Evolutionary conservation across 1,140 invertebrate genomes (phyloP), one percentile per base, ranked within the genome.

Genomic region (Oryctes rhinoceros): DNA sequence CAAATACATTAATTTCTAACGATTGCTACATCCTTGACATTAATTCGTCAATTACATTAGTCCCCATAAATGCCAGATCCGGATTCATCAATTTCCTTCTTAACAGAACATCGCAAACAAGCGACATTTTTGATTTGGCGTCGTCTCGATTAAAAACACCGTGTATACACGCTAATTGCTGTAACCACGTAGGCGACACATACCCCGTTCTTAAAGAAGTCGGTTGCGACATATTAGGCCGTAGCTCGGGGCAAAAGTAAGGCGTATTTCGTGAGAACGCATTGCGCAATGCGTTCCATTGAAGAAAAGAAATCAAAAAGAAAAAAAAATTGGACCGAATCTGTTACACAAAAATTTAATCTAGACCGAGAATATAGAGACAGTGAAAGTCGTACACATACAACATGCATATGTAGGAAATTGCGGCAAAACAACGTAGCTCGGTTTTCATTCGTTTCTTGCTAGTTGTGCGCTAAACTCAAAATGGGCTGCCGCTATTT

Each of bases 171-270:
- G 24, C 2, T 30, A n/a, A n/a, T n/a, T n/a, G 7, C 39, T 39
- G 7, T 39, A 4, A 39, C 39, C 39, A 44, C 5, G 39, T 44
- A 44, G 39, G 39, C 39, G 39, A 44, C 39, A 44, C 39, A 44
- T 44, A 44, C 3, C 39, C 5, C 39, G 39, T 44, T 44, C 9
- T 44, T 44, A 44, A 44, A 44, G 39, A 44, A 44, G 5, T 3
- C 67, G 20, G 35, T 71, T 71, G 6, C 67, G 13, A 53, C 49
- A 53, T 18, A 53, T 53, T 53, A 53, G 49, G 49, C 49, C 49
- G 11, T 18, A 53, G 49, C 49, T 18, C n/a, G n/a, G 11, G n/a
- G 49, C 49, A 53, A 53, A 53, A 53, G 13, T 10, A 4, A 18
- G 9, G n/a, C n/a, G 4, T 18, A 53, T 53, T 53, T 53, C 49